Percentiles rank a stretch among this genome's conserved stretches.
phyloP scores from a whole-genome alignment of 1,140 invertebrate genomes.

The Lordiphosa mommai region DNA sequence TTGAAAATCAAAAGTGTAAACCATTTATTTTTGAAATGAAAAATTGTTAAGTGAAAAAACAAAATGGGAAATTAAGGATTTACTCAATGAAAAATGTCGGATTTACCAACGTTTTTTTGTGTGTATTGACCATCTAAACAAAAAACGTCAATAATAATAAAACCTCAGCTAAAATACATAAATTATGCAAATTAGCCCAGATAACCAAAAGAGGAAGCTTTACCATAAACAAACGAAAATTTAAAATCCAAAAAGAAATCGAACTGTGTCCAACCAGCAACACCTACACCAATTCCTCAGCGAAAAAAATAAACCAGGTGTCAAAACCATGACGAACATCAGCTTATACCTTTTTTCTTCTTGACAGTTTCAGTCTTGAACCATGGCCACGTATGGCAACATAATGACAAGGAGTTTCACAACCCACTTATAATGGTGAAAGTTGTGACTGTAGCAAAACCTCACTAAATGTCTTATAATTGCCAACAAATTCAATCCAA shows the following conservation, averaged over 20 bases:
- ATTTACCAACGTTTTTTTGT: too few species aligned
- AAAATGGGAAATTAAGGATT: too few species aligned
- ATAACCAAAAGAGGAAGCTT: conserved; percentile 37
- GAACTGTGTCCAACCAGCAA: conserved; percentile 13
- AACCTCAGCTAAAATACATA: conserved; percentile 34
- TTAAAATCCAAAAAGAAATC: conserved; percentile 31
- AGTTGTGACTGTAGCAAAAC: conserved; percentile 6
- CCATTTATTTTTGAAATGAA: too few species aligned
- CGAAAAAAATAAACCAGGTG: not conserved
- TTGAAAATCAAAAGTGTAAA: too few species aligned
- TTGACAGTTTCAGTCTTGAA: not conserved
- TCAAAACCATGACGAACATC: conserved; percentile 1
- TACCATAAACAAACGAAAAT: conserved; percentile 8
- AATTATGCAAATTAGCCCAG: conserved; percentile 57
- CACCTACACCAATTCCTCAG: conserved; percentile 9
- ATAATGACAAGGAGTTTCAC: conserved; percentile 1
- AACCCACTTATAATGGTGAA: conserved; percentile 6
- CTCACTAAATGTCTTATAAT: conserved; percentile 40
- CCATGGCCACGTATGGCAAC: conserved; percentile 2
- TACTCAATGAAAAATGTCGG: too few species aligned
- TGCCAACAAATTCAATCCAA: conserved; percentile 47
- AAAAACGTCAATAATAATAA: conserved; percentile 1
- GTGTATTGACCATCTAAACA: conserved; percentile 1
- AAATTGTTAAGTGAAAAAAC: too few species aligned
- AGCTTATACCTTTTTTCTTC: not conserved